Evolutionary conservation across 2,797 vertebrate genomes (phyloP).

Genomic region (Phaenicophaeus curvirostris): DNA sequence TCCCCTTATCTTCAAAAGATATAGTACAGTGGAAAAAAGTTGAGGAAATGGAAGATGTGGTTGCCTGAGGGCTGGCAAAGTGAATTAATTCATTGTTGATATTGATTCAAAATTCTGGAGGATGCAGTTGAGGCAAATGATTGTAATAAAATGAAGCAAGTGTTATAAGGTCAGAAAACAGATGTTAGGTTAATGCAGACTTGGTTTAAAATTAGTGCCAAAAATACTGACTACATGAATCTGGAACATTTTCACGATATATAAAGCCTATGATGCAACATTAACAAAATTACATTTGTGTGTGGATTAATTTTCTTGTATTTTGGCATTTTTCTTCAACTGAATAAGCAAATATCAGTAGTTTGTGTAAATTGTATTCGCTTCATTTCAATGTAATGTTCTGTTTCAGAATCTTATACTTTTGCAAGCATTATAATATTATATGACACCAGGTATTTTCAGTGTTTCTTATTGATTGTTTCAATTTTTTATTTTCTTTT

Average conservation of each 20-base stretch:
- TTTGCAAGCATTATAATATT: not conserved
- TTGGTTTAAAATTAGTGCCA: slow-evolving; percentile 27
- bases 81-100: slow-evolving; percentile 61
- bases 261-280: not conserved
- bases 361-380: not conserved
- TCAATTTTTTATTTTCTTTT: not conserved
- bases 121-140: slow-evolving; percentile 47
- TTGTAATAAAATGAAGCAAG: slow-evolving; percentile 21
- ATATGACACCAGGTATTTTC: not conserved
- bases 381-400: not conserved
- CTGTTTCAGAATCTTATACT: slow-evolving; percentile 2
- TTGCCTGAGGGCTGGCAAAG: slow-evolving; percentile 55
- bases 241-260: slow-evolving; percentile 7
- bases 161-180: slow-evolving; percentile 56
- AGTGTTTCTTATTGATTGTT: not conserved
- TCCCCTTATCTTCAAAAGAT: slow-evolving; percentile 37
- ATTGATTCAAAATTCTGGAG: slow-evolving; percentile 46
- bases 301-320: not conserved
- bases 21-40: slow-evolving; percentile 6
- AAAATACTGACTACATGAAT: not conserved
- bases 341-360: not conserved
- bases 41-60: slow-evolving; percentile 34
- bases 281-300: not conserved
- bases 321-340: not conserved
- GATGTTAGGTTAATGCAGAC: slow-evolving; percentile 50